A percentile compares a stretch with the other conserved stretches of the same genome.
Evolutionary conservation across 2,888 invertebrate genomes (phyloP).

Genomic region (Odontocolon sp.): DNA sequence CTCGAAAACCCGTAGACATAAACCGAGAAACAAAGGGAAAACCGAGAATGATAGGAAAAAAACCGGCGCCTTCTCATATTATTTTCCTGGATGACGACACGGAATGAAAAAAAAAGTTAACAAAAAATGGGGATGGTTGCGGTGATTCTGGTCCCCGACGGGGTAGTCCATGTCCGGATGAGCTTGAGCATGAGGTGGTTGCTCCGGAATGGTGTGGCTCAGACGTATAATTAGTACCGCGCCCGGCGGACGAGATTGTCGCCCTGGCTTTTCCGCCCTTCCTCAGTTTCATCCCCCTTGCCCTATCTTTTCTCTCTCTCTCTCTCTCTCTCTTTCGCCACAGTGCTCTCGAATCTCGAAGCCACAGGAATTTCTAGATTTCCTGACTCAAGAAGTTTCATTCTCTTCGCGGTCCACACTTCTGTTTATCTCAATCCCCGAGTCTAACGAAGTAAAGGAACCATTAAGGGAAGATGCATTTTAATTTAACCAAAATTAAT

Average conservation of each 20-base stretch:
- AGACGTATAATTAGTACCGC: conserved; percentile 47
- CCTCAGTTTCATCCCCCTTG: background rate
- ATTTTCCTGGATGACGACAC: conserved; percentile 68
- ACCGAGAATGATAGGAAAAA: conserved; percentile 67
- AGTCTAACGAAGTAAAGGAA: too few relatives aligned
- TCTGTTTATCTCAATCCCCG: background rate
- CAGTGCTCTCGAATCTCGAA: conserved; percentile 11
- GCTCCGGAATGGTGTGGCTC: conserved; percentile 11
- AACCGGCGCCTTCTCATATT: conserved; percentile 67
- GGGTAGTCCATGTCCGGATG: conserved; percentile 29
- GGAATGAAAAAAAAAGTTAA: conserved; percentile 17
- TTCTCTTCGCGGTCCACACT: background rate
- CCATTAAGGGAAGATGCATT: too few relatives aligned
- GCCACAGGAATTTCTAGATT: conserved; percentile 19
- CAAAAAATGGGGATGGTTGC: conserved; percentile 18
- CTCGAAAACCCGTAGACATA: conserved; percentile 56
- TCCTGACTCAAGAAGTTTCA: conserved; percentile 11
- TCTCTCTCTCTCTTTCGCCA: background rate
- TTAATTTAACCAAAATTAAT: too few relatives aligned
- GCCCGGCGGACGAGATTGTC: conserved; percentile 33
- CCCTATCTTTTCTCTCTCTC: background rate
- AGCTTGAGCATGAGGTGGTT: conserved; percentile 21
- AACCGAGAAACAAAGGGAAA: conserved; percentile 69
- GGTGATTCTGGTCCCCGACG: background rate
- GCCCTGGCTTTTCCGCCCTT: conserved; percentile 21